Conservation (phyloP, 2,888 invertebrate species). For the Synanthedon formicaeformis region DNA sequence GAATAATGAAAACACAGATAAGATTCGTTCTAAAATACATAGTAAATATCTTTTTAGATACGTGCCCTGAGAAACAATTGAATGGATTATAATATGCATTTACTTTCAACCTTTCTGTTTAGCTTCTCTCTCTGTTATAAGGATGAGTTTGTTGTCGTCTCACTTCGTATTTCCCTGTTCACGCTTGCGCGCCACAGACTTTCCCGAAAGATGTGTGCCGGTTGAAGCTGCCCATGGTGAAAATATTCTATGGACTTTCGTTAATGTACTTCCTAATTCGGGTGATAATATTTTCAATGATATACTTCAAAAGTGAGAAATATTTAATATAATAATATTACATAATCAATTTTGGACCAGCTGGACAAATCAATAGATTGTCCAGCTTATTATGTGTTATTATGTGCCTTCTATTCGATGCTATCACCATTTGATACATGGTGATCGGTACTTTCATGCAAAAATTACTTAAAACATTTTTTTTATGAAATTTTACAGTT, state of each 20-base stretch:
- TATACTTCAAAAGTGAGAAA: no score
- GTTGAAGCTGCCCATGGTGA: constrained; percentile 54
- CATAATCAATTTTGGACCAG: no score
- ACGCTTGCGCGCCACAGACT: constrained; percentile 50
- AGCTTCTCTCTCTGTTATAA: constrained; percentile 23
- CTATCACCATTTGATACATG: no score
- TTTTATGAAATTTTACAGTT: no score
- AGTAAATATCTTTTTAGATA: background rate
- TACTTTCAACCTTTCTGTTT: constrained; percentile 19
- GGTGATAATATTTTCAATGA: no score
- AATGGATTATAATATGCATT: constrained; percentile 44
- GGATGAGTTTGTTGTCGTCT: constrained; percentile 16
- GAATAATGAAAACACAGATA: background rate
- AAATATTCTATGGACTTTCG: constrained; percentile 5
- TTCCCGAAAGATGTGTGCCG: constrained; percentile 46
- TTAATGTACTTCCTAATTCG: no score
- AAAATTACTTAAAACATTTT: no score
- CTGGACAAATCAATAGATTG: no score
- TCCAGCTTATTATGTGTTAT: no score
- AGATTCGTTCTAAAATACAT: background rate
- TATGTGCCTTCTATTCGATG: no score
- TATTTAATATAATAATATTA: no score
- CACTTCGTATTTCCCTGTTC: constrained; percentile 42
- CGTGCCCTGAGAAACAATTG: constrained; percentile 5
- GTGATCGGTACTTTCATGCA: no score